Evolutionary conservation across 2,888 invertebrate species (phyloP), one percentile per base, ranked within the genome.

Genomic region (Drosophila testacea): DNA sequence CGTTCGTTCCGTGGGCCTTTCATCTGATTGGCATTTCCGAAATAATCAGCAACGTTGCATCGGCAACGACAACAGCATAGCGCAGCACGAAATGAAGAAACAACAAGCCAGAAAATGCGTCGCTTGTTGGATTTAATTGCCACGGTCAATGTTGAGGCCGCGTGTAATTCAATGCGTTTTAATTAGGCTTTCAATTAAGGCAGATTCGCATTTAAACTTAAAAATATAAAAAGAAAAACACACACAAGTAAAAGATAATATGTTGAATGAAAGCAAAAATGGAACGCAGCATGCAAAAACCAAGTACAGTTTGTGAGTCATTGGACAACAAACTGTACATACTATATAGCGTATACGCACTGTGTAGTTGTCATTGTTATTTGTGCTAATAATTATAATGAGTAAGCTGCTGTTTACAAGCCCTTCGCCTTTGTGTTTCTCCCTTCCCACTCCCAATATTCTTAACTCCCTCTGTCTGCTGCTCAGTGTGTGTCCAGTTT

Each of bases 11-110:
- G 47, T 82, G 55, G 65, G 69, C 72, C 83, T 88, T 81, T 85
- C 88, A 89, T 84, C 85, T 73, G 84, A 89, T 89, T 79, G 89
- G 88, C 88, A 89, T 89, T 84, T 84, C 89, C 83, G 87, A 84
- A 88, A 79, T 81, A 81, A 84, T 86, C 83, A 83, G 81, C 73
- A 63, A 50, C 55, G 51, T 72, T 73, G 81, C 84, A 88, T 86
- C 85, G 81, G 22, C 68, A 61, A 27, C 30, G 6, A 22, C 63
- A 28, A 46, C 27, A 44, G 50, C 56, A 30, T 10, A 22, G 30
- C 52, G 32, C 36, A 39, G 78, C 83, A 65, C 75, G 75, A 76
- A 73, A 60, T 61, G 63, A 73, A 78, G 74, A 78, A 63, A 60
- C 63, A 74, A 64, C 64, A 63, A 47, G 66, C 6, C 57, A 54